Percentiles rank a stretch among this genome's conserved stretches.
phyloP scores from a whole-genome alignment of 2,797 vertebrate species.

The Cyclura pinguis region DNA sequence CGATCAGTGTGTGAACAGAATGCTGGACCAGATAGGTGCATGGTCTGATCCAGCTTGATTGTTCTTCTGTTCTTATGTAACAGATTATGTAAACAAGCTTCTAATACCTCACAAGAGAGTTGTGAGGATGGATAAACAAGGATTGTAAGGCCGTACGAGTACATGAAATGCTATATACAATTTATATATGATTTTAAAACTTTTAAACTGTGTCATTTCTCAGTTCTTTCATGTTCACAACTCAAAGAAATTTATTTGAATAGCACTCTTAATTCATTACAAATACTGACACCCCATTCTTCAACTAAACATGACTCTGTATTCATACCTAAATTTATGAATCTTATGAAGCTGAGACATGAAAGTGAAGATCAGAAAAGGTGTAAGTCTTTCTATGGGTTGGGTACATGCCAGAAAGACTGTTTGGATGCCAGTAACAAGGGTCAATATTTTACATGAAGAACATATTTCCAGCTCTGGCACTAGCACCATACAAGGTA shows the following conservation, averaged over 20 bases:
- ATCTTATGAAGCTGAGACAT: constrained; percentile 59
- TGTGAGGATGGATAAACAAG: background rate
- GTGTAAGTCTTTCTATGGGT: constrained; percentile 54
- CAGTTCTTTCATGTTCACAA: constrained; percentile 43
- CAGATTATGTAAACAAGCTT: background rate
- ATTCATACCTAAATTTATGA: constrained; percentile 46
- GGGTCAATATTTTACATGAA: constrained; percentile 78
- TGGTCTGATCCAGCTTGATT: background rate
- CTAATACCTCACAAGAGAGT: background rate
- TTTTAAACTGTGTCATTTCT: constrained; percentile 27
- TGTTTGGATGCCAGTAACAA: constrained; percentile 76
- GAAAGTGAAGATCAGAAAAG: constrained; percentile 65
- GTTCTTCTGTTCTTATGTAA: background rate
- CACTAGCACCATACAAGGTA: constrained; percentile 56
- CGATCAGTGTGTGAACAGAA: background rate
- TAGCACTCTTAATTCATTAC: constrained; percentile 40
- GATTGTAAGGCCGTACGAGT: background rate
- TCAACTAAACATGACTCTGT: constrained; percentile 51
- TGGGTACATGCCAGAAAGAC: constrained; percentile 71
- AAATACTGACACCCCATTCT: constrained; percentile 40
- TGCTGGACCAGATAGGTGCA: background rate
- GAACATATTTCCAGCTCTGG: constrained; percentile 70
- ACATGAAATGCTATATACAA: background rate
- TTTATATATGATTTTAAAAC: background rate
- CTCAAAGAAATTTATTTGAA: constrained; percentile 37